Percentiles rank a stretch among this genome's conserved stretches.
Conservation (phyloP, 2,888 invertebrate species). For the Clivina fossor region DNA sequence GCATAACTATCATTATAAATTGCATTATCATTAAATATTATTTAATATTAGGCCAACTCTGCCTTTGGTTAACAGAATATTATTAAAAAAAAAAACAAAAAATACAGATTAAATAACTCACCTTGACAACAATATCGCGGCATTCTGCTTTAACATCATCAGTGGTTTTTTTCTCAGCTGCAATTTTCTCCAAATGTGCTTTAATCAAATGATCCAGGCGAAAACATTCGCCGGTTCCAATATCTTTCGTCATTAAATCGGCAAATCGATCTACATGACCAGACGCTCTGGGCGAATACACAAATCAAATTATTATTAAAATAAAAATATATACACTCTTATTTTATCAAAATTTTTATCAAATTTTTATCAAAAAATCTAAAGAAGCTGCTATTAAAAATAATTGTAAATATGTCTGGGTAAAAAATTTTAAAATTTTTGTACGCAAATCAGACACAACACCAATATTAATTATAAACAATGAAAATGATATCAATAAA, state of each 20-base stretch:
- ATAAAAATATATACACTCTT: constrained; percentile 15
- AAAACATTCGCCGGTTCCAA: constrained; percentile 95
- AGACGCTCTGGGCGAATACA: constrained; percentile 84
- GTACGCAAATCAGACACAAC: no score
- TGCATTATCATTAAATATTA: no score
- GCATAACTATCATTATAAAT: no score
- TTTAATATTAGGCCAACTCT: no score
- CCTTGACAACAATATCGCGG: constrained; percentile 74
- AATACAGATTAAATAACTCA: constrained; percentile 46
- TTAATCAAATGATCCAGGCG: constrained; percentile 97
- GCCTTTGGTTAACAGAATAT: not conserved
- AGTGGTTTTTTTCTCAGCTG: constrained; percentile 79
- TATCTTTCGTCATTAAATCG: constrained; percentile 98
- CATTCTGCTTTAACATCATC: constrained; percentile 71
- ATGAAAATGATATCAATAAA: no score
- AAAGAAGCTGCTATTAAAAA: no score
- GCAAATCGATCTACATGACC: constrained; percentile 99
- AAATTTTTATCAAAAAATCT: constrained; percentile 3
- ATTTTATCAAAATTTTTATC: not conserved
- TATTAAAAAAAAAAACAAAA: no score
- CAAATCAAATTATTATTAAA: no score
- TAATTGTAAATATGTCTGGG: not conserved
- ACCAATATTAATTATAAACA: no score
- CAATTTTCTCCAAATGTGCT: constrained; percentile 84
- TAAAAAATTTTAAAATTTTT: no score